These are phyloP conservation scores for Alitta virens DNA, from an alignment of 2,888 invertebrate genomes.

Conservation along the genomic window DNA sequence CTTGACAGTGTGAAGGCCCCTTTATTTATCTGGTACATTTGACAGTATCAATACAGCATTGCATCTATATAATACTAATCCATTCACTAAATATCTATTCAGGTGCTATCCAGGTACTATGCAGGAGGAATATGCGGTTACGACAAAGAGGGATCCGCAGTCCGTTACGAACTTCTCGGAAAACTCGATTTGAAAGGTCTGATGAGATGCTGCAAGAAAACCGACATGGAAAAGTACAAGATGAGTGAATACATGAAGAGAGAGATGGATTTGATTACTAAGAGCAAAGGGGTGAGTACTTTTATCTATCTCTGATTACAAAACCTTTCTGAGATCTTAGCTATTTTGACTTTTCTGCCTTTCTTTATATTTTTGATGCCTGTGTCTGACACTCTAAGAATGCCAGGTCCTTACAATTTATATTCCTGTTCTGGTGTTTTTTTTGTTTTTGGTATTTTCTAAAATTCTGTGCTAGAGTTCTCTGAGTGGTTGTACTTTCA, in stretches of 20 bases:
- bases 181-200: constrained; percentile 16
- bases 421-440: too few relatives aligned
- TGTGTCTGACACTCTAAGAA: too few relatives aligned
- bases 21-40: too few relatives aligned
- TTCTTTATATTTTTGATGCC: too few relatives aligned
- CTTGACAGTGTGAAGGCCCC: too few relatives aligned
- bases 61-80: constrained; percentile 22
- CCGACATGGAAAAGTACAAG: constrained; percentile 15
- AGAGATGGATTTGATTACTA: background rate
- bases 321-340: too few relatives aligned
- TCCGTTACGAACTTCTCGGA: constrained; percentile 67
- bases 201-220: constrained; percentile 8
- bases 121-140: constrained; percentile 76
- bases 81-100: constrained; percentile 31
- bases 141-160: constrained; percentile 77
- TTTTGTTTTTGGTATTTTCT: too few relatives aligned
- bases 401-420: too few relatives aligned
- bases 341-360: too few relatives aligned
- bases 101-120: constrained; percentile 65
- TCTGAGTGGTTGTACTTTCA: too few relatives aligned
- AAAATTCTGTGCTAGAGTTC: too few relatives aligned
- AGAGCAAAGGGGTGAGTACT: background rate
- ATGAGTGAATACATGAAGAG: constrained; percentile 3
- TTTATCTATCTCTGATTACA: too few relatives aligned
- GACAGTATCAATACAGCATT: background rate